Evolutionary conservation across 64 coral and sea anemone genomes (phyloP), one percentile per base, ranked within the genome.

Genomic region (Stylophora pistillata): DNA sequence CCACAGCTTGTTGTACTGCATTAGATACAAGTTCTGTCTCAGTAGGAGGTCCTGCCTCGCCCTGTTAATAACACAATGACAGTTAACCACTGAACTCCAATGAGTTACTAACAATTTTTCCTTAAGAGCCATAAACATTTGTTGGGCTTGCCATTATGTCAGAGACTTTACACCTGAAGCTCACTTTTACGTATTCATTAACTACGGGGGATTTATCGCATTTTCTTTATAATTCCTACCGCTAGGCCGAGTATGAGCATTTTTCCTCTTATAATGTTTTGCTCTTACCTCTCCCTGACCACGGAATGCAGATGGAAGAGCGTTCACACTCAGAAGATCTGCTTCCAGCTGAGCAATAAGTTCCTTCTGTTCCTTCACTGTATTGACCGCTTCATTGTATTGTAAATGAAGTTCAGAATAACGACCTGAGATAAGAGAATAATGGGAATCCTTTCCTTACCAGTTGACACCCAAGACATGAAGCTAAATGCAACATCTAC

Each of bases 281-380:
- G 37, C 10, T 76, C 82, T 77, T 31, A 99, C 97, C 88, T 99
- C 97, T 89, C 97, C 97, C 76, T 99, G 97, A 10, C 97, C 97
- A 21, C 97, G 94, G 70, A 87, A 92, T 74, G 88, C 83, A 37
- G 93, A 90, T 0, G 97, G 97, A 1, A 95, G 72, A 16, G 97
- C 97, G 83, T 99, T 99, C 13, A 99, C 97, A 86, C 93, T 95
- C 11, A 99, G 91, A 31, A 99, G 77, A 74, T 99, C 97, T 34
- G 82, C 74, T 77, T 99, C 97, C 53, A 99, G 88, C 30, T 99
- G 90, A 34, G 82, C 72, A 58, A 99, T 99, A 25, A 99, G 90
- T 30, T 99, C 97, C 72, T 95, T 99, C 53, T 99, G 97, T 55
- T 95, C 93, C 33, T 89, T 88, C 3, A 93, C 87, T 21, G 97